Conservation (phyloP, 2,888 invertebrate genomes). For the Stenodema calcarata region DNA sequence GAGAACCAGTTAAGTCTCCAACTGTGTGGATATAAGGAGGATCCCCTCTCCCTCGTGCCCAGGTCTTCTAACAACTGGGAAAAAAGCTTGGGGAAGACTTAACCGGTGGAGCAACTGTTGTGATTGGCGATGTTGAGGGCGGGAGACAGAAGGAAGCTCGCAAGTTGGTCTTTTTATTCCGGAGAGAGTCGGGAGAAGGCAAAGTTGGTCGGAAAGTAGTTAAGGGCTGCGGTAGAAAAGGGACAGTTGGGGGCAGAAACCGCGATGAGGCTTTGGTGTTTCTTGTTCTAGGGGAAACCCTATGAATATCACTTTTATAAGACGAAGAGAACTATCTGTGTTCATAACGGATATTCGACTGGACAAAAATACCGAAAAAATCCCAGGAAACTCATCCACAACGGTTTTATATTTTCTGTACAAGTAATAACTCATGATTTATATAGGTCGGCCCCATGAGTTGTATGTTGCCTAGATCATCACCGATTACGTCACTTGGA, state of each 20-base stretch:
- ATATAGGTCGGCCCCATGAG: too few species aligned
- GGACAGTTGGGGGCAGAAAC: neutral
- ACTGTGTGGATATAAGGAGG: conserved; percentile 19
- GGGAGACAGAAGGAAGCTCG: neutral
- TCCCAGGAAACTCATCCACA: too few species aligned
- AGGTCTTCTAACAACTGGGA: conserved; percentile 1
- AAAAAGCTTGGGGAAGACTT: neutral
- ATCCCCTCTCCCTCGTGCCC: neutral
- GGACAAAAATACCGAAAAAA: too few species aligned
- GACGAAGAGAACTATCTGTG: too few species aligned
- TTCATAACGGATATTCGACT: too few species aligned
- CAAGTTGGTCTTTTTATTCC: conserved; percentile 9
- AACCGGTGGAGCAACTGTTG: neutral
- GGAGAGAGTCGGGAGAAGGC: neutral
- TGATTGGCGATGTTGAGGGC: neutral
- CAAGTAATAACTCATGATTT: too few species aligned
- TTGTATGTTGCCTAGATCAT: too few species aligned
- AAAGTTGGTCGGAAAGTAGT: conserved; percentile 23
- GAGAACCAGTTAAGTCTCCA: conserved; percentile 27
- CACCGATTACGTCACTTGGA: too few species aligned
- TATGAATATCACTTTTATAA: conserved; percentile 1
- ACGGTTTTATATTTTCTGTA: too few species aligned
- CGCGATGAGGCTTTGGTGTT: neutral
- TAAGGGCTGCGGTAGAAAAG: neutral
- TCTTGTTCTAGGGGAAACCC: neutral